Conservation (phyloP, 2,113 vertebrate genomes). For the Platycercus adscitus region DNA sequence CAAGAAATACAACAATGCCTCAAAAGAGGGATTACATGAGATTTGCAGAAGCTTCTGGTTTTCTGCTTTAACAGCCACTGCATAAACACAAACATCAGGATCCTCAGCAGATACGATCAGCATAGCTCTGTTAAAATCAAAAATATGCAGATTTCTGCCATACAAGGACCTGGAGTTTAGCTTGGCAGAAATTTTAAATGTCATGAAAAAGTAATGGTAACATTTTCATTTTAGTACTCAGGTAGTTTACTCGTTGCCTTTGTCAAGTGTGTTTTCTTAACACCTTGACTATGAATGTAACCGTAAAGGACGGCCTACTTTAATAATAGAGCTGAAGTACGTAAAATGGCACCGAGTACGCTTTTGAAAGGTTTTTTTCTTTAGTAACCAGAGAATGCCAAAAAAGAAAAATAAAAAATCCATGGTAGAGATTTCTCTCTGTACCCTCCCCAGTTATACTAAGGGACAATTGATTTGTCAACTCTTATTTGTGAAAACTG, state of each 20-base stretch:
- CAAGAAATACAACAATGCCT: not conserved
- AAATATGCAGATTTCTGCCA: not conserved
- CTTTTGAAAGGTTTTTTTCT: not conserved
- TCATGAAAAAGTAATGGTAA: not conserved
- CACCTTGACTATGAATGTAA: not conserved
- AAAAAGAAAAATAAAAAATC: not conserved
- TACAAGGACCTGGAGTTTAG: not conserved
- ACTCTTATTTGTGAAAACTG: not conserved
- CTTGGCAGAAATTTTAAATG: not conserved
- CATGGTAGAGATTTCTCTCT: not conserved
- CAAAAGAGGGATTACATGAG: not conserved
- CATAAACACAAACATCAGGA: not conserved
- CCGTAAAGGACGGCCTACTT: not conserved
- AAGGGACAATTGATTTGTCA: not conserved
- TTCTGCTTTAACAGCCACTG: not conserved
- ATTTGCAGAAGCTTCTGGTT: not conserved
- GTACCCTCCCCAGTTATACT: not conserved
- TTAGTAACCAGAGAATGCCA: not conserved
- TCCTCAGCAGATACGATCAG: not conserved
- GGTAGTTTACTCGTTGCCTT: not conserved
- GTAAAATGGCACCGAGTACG: not conserved
- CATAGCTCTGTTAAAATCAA: not conserved
- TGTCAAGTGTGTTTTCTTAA: not conserved
- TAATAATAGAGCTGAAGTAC: not conserved
- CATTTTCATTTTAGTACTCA: not conserved